Evolutionary conservation across 1,140 invertebrate genomes (phyloP).

Genomic region (Eumaeus atala): DNA sequence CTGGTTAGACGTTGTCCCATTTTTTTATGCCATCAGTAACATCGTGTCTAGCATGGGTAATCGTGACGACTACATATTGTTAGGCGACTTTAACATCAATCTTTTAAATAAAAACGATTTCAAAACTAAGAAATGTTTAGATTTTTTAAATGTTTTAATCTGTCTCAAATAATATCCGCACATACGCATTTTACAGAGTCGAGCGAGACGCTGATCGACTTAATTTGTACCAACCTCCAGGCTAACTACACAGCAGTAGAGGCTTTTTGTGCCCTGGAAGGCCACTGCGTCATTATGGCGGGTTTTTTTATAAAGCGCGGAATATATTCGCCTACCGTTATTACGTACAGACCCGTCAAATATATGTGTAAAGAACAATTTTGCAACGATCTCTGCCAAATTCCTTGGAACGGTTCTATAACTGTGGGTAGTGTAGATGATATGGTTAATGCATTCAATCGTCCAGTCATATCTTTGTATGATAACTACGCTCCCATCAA

Average conservation of each 20-base stretch:
- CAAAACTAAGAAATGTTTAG: constrained; percentile 11
- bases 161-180: constrained; percentile 4
- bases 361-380: constrained; percentile 1
- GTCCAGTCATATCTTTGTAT: neutral
- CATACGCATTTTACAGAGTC: constrained; percentile 17
- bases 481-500: constrained; percentile 13
- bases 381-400: neutral
- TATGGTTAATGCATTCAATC: neutral
- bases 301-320: neutral
- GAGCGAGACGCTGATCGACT: constrained; percentile 16
- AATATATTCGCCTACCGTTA: neutral
- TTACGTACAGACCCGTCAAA: neutral
- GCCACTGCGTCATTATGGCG: neutral
- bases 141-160: constrained; percentile 9
- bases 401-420: neutral
- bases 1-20: constrained; percentile 10
- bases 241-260: neutral
- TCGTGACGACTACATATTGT: constrained; percentile 7
- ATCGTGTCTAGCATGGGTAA: neutral
- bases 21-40: constrained; percentile 11
- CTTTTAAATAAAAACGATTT: constrained; percentile 2
- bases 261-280: neutral
- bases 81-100: constrained; percentile 23
- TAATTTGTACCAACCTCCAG: constrained; percentile 14
- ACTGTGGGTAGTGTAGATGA: neutral